Percentiles rank a stretch among this genome's conserved stretches.
These are phyloP conservation scores for Erebia epiphron DNA, from an alignment of 2,888 invertebrate species.

Conservation along the genomic window DNA sequence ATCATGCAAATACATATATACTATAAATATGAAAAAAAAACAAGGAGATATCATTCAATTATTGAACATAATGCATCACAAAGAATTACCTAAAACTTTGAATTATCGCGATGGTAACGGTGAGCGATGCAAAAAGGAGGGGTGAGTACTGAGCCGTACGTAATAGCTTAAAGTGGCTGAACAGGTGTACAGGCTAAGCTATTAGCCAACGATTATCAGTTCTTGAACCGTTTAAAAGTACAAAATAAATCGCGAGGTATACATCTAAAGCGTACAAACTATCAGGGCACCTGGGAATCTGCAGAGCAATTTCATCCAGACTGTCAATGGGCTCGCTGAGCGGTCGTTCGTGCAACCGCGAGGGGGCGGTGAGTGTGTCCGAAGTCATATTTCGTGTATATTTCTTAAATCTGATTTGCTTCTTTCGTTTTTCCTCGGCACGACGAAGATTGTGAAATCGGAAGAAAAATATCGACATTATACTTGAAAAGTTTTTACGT, in stretches of 20 bases:
- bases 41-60: not conserved
- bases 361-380: constrained; percentile 88
- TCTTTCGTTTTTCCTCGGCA: constrained; percentile 86
- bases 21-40: not conserved
- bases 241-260: constrained; percentile 15
- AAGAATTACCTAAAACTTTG: not conserved
- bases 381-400: constrained; percentile 61
- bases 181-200: not conserved
- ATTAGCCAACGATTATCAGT: not conserved
- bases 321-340: constrained; percentile 94
- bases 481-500: constrained; percentile 52
- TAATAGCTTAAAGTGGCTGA: not conserved
- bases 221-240: not conserved
- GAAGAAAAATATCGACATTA: constrained; percentile 98
- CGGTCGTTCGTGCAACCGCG: constrained; percentile 92
- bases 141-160: not conserved
- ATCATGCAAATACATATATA: not conserved
- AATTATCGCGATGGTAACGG: not conserved
- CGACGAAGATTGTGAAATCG: constrained; percentile 95
- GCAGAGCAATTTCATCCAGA: constrained; percentile 94
- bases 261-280: constrained; percentile 49
- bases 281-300: constrained; percentile 92
- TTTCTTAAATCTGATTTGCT: constrained; percentile 53
- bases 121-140: not conserved
- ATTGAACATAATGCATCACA: not conserved